Base-by-base conservation (phyloP, 30 jellyfish, hydroid and myxozoan species). In the Pelagia noctiluca region DNA sequence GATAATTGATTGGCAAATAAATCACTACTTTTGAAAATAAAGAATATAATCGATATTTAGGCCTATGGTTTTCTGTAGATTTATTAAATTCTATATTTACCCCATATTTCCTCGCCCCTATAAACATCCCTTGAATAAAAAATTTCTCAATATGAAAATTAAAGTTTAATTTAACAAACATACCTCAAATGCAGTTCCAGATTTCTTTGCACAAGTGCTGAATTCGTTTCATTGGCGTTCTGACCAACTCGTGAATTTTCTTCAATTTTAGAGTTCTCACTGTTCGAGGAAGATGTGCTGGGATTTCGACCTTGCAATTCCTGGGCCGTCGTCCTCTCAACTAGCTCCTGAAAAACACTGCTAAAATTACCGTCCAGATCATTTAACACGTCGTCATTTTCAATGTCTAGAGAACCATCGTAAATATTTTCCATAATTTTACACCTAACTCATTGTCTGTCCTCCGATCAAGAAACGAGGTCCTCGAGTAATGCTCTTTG, bases 111-210 rank as follows among this genome's bases (percentile, higher is more conserved):
- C 75, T 63, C 25, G 32, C 16, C 23, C 16, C n/a, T 35, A 63
- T n/a, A 63, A 63, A 38, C 22, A 5, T 26, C 71, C 4, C 11
- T 26, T 26, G 16, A 42, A 42, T 42, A 42, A 42, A 42, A 42
- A 42, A 8, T 5, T 42, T 42, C 8, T 42, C 57, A 42, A 16
- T 16, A 42, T 42, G 8, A 42, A 16, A 42, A n/a, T n/a, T 42
- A 42, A 42, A 42, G 12, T 42, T 16, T 42, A 5, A 42, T 42
- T 42, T 5, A 5, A 1, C 34, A 24, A 18, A 35, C 47, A 1
- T 47, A 83, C 93, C 94, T 84, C 35, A 84, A 47, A 47, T 73
- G 94, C 1, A 84, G 66, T 37, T 84, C 94, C 47, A 84, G 52
- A 71, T 84, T 84, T n/a, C 83, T 54, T 46, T 84, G 88, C 18